phyloP scores from a whole-genome alignment of 2,797 vertebrate genomes.

The Enteromius radiatus region DNA sequence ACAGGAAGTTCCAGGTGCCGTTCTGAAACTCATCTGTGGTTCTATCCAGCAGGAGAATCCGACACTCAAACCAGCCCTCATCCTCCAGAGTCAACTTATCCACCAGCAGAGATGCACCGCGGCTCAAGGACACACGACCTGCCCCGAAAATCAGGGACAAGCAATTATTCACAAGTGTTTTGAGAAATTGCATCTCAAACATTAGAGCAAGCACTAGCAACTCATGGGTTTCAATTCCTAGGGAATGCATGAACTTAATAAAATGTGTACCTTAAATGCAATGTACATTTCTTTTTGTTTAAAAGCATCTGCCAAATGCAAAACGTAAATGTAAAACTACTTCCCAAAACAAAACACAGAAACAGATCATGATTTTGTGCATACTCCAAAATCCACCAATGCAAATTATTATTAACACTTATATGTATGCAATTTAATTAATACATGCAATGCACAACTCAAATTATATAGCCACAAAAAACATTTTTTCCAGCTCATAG shows the following conservation, averaged over 20 bases:
- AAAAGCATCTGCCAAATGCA: background rate
- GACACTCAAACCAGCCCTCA: constrained; percentile 98
- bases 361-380: background rate
- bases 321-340: background rate
- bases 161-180: background rate
- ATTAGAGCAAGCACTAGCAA: background rate
- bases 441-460: background rate
- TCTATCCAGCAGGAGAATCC: constrained; percentile 90
- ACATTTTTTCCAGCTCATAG: background rate
- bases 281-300: background rate
- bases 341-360: background rate
- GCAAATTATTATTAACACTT: background rate
- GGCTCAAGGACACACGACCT: constrained; percentile 89
- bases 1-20: constrained; percentile 96
- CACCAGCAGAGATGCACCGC: constrained; percentile 87
- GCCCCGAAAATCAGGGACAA: constrained; percentile 53
- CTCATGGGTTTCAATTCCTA: background rate
- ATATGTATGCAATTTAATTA: background rate
- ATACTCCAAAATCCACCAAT: background rate
- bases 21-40: constrained; percentile 90
- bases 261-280: background rate
- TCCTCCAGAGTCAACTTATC: constrained; percentile 87
- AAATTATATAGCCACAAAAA: background rate
- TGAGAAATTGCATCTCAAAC: constrained; percentile 42
- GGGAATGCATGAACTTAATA: background rate